These are phyloP conservation scores for Microplitis demolitor DNA, from an alignment of 1,140 invertebrate species.

Conservation along the genomic window DNA sequence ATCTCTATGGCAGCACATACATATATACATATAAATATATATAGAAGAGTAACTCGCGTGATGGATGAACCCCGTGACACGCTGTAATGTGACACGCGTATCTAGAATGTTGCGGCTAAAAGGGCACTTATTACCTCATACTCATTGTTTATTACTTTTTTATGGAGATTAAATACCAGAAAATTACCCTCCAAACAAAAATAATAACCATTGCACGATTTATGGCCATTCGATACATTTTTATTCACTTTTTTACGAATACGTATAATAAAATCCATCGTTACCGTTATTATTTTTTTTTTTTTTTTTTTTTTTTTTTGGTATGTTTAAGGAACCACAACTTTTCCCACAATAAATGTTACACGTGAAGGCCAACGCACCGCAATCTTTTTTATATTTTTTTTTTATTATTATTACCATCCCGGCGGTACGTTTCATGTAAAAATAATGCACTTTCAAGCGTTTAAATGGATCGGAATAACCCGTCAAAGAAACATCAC, in stretches of 20 bases:
- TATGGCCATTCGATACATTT: constrained; percentile 13
- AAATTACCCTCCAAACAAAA: constrained; percentile 21
- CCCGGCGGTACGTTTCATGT: too few relatives aligned
- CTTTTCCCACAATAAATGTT: too few relatives aligned
- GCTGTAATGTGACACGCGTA: constrained; percentile 43
- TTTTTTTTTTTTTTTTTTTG: background rate
- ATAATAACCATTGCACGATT: constrained; percentile 20
- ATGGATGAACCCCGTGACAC: constrained; percentile 47
- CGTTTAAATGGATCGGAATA: too few relatives aligned
- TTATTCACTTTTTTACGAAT: constrained; percentile 8
- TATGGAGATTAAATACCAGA: constrained; percentile 44
- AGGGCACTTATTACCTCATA: background rate
- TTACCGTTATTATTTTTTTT: constrained; percentile 20
- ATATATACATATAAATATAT: too few relatives aligned
- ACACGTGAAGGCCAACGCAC: too few relatives aligned
- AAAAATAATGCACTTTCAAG: too few relatives aligned
- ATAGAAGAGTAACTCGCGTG: constrained; percentile 34
- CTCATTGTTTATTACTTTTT: constrained; percentile 50
- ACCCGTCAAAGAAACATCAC: too few relatives aligned
- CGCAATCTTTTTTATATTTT: too few relatives aligned
- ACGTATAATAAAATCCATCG: background rate
- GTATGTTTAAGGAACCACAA: too few relatives aligned
- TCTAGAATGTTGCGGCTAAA: constrained; percentile 31
- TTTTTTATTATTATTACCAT: too few relatives aligned
- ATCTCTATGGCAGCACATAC: background rate